phyloP scores from a whole-genome alignment of 2,888 invertebrate species.

The Sinelater perroti region DNA sequence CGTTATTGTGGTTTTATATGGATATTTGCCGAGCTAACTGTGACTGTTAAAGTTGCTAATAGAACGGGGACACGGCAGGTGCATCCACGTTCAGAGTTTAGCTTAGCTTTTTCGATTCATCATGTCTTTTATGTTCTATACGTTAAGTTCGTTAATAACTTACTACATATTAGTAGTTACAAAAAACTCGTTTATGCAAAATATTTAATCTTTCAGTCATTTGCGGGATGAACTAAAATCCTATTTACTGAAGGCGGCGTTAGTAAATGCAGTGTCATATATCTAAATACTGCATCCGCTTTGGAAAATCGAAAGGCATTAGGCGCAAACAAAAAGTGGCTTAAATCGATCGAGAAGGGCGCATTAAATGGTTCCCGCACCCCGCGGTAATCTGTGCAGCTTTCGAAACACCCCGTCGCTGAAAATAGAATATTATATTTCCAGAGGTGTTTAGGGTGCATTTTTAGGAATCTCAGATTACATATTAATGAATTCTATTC shows the following conservation, averaged over 20 bases:
- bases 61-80: not conserved
- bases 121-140: not conserved
- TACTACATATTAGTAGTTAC: not conserved
- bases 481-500: constrained; percentile 19
- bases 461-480: constrained; percentile 4
- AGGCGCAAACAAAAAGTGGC: constrained; percentile 41
- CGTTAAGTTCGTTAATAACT: not conserved
- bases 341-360: constrained; percentile 48
- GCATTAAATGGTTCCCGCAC: constrained; percentile 46
- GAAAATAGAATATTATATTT: constrained; percentile 19
- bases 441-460: not conserved
- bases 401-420: constrained; percentile 46
- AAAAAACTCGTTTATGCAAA: not conserved
- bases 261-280: no score
- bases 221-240: no score
- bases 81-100: not conserved
- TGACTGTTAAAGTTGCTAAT: not conserved
- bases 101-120: not conserved
- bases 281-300: constrained; percentile 3
- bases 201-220: no score
- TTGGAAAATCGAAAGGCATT: constrained; percentile 13
- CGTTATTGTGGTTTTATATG: not conserved
- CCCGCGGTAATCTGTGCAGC: constrained; percentile 47
- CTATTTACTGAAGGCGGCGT: no score
- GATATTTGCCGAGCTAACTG: not conserved